phyloP scores from a whole-genome alignment of 2,113 vertebrate genomes.

The Lethenteron reissneri region DNA sequence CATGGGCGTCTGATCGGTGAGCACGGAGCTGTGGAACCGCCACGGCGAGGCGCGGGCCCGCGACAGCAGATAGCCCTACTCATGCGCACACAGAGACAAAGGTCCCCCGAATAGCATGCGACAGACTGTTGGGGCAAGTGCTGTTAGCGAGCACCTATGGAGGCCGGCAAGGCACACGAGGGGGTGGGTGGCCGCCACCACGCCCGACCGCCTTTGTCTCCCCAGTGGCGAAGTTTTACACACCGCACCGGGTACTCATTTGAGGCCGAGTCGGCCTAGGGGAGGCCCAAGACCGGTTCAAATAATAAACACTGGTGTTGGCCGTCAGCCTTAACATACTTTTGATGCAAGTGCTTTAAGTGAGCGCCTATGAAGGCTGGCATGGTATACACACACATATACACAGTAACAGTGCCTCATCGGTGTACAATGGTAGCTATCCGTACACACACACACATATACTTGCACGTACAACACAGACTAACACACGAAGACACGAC shows the following conservation, averaged over 20 bases:
- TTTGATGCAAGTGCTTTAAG: no score
- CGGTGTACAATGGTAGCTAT: no score
- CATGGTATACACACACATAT: no score
- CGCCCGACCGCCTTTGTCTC: neutral
- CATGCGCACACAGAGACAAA: neutral
- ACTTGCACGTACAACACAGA: no score
- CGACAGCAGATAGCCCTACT: conserved; percentile 46
- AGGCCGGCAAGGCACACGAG: neutral
- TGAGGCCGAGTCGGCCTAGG: no score
- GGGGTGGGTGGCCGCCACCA: neutral
- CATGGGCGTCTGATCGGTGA: conserved; percentile 62
- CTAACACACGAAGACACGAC: no score
- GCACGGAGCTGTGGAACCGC: conserved; percentile 60
- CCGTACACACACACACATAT: no score
- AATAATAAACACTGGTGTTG: no score
- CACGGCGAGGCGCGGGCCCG: conserved; percentile 50
- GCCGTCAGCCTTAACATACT: no score
- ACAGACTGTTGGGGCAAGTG: neutral
- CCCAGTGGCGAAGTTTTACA: neutral
- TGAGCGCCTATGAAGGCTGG: no score
- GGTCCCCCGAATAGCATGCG: neutral
- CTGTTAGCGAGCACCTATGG: neutral
- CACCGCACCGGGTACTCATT: neutral
- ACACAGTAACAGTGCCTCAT: no score
- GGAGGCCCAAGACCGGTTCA: no score